A percentile compares a stretch with the other conserved stretches of the same genome.
phyloP scores from a whole-genome alignment of 1,140 invertebrate genomes.

The Drosophila micromelanica region DNA sequence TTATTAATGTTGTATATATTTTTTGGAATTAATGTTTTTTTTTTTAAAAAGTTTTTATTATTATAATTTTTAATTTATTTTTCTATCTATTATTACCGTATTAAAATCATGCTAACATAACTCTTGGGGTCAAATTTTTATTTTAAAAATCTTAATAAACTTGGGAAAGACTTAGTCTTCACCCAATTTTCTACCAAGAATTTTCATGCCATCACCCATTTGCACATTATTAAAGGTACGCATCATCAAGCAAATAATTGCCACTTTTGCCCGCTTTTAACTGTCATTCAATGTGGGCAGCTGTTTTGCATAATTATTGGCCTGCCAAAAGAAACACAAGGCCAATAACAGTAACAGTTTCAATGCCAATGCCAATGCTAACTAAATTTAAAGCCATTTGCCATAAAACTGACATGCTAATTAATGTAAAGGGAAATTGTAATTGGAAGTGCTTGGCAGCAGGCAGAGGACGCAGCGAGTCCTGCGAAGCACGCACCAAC shows the following conservation, averaged over 20 bases:
- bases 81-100: no score
- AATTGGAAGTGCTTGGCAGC: conserved; percentile 67
- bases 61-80: no score
- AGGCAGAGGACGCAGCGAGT: conserved; percentile 1
- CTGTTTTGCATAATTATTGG: conserved; percentile 59
- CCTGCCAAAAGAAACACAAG: conserved; percentile 13
- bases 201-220: neutral
- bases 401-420: conserved; percentile 77
- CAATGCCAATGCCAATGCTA: conserved; percentile 56
- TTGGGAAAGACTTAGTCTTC: no score
- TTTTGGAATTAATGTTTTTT: no score
- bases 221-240: conserved; percentile 13
- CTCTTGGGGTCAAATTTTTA: no score
- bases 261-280: conserved; percentile 14
- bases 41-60: no score
- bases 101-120: no score
- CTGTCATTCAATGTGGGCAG: conserved; percentile 6
- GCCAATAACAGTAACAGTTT: conserved; percentile 20
- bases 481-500: conserved; percentile 26
- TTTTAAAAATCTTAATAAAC: no score
- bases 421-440: conserved; percentile 80
- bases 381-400: conserved; percentile 71
- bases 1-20: no score
- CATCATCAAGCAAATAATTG: conserved; percentile 17
- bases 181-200: no score